Conservation (phyloP, 2,113 vertebrate species). For the Eudyptes chrysolophus region DNA sequence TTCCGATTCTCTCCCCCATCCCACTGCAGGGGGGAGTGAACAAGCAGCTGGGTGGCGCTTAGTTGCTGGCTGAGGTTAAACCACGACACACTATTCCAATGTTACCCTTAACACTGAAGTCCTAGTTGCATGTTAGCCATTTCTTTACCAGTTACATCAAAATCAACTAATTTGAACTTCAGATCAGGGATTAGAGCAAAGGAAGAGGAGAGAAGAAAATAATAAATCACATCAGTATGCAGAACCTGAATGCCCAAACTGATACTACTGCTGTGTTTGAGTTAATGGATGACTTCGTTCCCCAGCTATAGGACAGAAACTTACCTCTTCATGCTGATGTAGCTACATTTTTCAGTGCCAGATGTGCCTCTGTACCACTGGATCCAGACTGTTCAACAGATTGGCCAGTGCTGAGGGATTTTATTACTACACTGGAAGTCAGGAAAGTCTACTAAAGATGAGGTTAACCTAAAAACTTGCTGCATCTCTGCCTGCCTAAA, state of each 20-base stretch:
- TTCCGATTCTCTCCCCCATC: too few species aligned
- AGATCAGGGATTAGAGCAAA: not conserved
- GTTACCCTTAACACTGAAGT: not conserved
- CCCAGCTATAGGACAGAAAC: not conserved
- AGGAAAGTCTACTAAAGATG: not conserved
- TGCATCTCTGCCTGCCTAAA: not conserved
- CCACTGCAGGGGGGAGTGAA: too few species aligned
- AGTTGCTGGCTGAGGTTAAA: too few species aligned
- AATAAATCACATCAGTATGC: not conserved
- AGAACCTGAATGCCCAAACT: not conserved
- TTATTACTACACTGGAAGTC: not conserved
- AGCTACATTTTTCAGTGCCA: not conserved
- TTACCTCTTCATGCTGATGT: not conserved
- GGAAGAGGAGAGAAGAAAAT: not conserved
- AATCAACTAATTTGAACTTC: not conserved
- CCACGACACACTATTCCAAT: not conserved
- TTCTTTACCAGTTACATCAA: not conserved
- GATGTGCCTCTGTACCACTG: not conserved
- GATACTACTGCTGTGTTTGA: not conserved
- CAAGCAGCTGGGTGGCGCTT: too few species aligned
- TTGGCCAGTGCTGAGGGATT: not conserved
- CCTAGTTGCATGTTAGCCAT: not conserved
- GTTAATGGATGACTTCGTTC: not conserved
- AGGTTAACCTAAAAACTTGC: not conserved
- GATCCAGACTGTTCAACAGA: not conserved